These are phyloP conservation scores for Diglossa brunneiventris DNA, from an alignment of 2,113 vertebrate genomes.

Conservation along the genomic window DNA sequence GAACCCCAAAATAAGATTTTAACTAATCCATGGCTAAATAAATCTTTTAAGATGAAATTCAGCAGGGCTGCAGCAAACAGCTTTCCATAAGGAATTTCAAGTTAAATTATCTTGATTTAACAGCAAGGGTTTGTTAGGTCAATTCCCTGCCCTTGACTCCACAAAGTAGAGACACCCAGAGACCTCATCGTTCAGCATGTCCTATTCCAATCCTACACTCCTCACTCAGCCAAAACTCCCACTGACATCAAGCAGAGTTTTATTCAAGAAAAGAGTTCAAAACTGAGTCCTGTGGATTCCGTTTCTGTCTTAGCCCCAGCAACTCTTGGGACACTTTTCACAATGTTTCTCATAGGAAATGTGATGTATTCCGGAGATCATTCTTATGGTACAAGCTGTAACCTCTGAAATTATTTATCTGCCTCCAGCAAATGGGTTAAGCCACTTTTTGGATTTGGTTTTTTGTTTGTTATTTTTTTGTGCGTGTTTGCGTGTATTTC, in stretches of 20 bases:
- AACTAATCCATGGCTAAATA: neutral
- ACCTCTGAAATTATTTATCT: neutral
- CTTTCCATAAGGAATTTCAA: neutral
- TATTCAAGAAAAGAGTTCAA: neutral
- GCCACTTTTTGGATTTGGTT: neutral
- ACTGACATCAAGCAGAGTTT: neutral
- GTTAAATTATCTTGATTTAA: neutral
- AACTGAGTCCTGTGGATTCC: neutral
- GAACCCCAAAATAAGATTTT: neutral
- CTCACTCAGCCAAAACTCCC: neutral
- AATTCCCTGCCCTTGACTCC: neutral
- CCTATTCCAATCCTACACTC: neutral
- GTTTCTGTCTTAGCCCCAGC: neutral
- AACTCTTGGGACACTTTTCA: neutral
- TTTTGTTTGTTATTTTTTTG: too few species aligned
- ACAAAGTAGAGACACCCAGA: neutral
- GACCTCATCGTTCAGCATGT: neutral
- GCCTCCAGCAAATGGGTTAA: neutral
- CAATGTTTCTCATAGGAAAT: slow-evolving; percentile 37
- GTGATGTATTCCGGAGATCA: neutral
- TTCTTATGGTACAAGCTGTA: neutral
- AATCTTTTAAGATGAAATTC: neutral
- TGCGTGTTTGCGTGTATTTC: fast-evolving
- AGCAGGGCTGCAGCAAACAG: neutral
- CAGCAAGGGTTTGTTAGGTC: neutral